Conservation (phyloP, 1,140 invertebrate genomes). For the Eriocheir sinensis region DNA sequence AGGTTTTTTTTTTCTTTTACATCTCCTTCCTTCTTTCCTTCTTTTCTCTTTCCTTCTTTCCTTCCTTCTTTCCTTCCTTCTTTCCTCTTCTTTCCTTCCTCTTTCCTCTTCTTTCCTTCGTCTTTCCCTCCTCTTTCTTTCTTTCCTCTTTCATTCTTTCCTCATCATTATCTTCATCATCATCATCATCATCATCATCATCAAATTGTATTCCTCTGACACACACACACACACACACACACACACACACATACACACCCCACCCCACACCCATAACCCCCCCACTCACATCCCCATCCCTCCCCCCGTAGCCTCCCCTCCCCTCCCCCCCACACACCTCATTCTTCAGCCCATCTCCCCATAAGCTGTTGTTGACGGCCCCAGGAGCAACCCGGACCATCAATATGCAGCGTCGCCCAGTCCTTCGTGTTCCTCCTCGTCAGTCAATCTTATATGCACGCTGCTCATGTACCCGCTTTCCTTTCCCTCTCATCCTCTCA, state of each 20-base stretch:
- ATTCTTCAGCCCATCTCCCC: not conserved
- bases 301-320: not conserved
- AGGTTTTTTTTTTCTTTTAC: no score
- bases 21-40: not conserved
- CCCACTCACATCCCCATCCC: not conserved
- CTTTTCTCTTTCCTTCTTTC: not conserved
- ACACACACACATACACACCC: slow-evolving; percentile 19
- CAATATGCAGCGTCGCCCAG: not conserved
- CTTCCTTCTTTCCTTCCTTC: not conserved
- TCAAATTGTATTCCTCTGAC: not conserved
- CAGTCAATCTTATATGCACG: not conserved
- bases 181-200: not conserved
- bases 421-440: not conserved
- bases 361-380: not conserved
- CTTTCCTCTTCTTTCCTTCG: not conserved
- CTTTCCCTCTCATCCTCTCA: not conserved
- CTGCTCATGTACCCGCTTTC: not conserved
- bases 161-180: not conserved
- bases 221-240: slow-evolving; percentile 41
- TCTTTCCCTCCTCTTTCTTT: not conserved
- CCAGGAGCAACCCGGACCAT: not conserved
- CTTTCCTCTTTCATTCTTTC: not conserved
- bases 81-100: not conserved
- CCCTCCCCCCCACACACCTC: not conserved
- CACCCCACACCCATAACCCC: not conserved